Evolutionary conservation across 37 sponge, comb jelly and placozoan species (phyloP).

Genomic region (Agelas oroides): DNA sequence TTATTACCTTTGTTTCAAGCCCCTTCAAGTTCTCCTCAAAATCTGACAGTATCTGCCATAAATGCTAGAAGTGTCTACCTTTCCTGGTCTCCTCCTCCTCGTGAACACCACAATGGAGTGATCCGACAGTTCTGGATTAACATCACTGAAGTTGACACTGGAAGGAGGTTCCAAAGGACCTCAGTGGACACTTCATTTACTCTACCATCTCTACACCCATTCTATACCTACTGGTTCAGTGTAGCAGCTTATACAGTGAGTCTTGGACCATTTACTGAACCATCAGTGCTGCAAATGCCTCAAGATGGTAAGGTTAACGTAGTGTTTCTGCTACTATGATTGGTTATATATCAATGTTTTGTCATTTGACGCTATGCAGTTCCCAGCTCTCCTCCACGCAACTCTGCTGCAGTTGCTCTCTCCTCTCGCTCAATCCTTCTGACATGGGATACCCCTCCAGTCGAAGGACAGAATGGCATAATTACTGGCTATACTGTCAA

Average conservation of each 20-base stretch:
- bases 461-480: constrained; percentile 20
- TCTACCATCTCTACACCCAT: background rate
- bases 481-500: constrained; percentile 12
- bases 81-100: background rate
- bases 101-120: background rate
- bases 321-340: background rate
- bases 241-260: constrained; percentile 6
- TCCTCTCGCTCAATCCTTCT: background rate
- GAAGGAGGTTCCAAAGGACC: background rate
- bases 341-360: background rate
- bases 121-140: background rate
- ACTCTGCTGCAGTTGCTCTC: background rate
- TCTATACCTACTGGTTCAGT: background rate
- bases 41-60: too few species aligned
- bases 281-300: background rate
- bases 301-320: constrained; percentile 5
- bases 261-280: constrained; percentile 1
- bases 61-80: background rate
- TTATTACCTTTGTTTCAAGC: background rate
- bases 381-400: constrained; percentile 31
- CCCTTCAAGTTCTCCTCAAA: too few species aligned
- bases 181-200: background rate
- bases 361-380: background rate
- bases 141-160: background rate
- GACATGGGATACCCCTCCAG: constrained; percentile 29